Evolutionary conservation across 2,113 vertebrate genomes (phyloP), one percentile per base, ranked within the genome.

Genomic region (Probosciger aterrimus): DNA sequence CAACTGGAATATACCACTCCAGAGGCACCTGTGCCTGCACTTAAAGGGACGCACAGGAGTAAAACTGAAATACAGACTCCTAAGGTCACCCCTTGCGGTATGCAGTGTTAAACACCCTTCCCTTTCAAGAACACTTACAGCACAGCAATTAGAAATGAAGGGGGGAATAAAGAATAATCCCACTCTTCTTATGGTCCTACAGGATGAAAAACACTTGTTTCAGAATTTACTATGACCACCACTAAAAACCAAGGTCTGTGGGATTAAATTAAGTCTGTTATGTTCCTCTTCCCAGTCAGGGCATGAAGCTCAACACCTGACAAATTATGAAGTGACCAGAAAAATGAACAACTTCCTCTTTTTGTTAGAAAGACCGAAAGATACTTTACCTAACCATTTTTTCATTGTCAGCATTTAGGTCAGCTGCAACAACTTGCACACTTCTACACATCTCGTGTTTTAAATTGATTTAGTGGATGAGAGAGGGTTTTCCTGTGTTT

Each of bases 261-360:
- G 55, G 33, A 60, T 88, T 83, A 63, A 87, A 80, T 74, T 73
- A 50, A 91, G 49, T 47, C 62, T 44, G 43, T 60, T 44, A 20
- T 7, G 25, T 75, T 88, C n/a, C 31, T 93, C 44, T 85, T 57
- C 18, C 35, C 65, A 53, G 25, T 23, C 65, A 86, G 3, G 0
- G 28, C 24, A 73, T 39, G 74, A 79, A 92, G 62, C 46, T 91
- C 52, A 78, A 94, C 35, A 69, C 57, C 59, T 90, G 60, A 74
- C 25, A 53, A 70, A 76, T 49, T 50, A 82, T 3, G 2, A 65
- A 86, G 73, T 8, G 18, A 82, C 57, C 4, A 0, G 41, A 73
- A 84, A 86, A 86, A 82, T 20, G 0, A 91, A 55, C 33, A 57
- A 81, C 60, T 91, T 93, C 79, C 69, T 88, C 55, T 28, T 75